Base-by-base conservation (phyloP, 2,113 vertebrate genomes). In the Riparia riparia region DNA sequence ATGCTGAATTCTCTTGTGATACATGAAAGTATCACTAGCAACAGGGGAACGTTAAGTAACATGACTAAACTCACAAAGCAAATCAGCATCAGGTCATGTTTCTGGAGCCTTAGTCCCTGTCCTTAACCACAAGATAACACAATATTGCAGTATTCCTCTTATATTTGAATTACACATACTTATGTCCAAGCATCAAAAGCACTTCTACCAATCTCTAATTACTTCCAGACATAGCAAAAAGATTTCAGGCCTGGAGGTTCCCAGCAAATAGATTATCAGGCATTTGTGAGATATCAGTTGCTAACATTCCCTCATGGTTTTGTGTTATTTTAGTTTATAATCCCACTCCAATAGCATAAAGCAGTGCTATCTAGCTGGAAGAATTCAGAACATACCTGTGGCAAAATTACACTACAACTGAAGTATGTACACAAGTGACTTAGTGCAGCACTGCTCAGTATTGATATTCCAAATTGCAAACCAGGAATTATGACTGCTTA, bases 21-120 rank as follows among this genome's bases (percentile, higher is more conserved):
- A 42, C 63, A 70, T 70, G 16, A 57, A 91, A 90, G 19, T 17
- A 77, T 32, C 58, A 25, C 57, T 69, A 74, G 53, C 89, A 65
- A 53, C 91, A 66, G 34, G 71, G 92, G 85, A 73, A 94, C 88
- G 88, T 73, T 73, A 86, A 90, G 82, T 54, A 91, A 77, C 63
- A 60, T 1, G 4, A 87, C 79, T 65, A n/a, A 90, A 89, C 42
- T 77, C 85, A 70, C 56, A 65, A 42, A 69, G 71, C 74, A 85
- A 73, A 91, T 63, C 79, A 86, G 64, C 37, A 77, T 17, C 63
- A 42, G 90, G 86, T 69, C 64, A 24, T 49, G 50, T 37, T 93
- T 76, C 91, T 66, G 84, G 63, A 82, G 80, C 68, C 41, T 66
- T 15, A 64, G 51, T 32, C 53, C 53, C 69, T 44, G 44, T 82